These are phyloP conservation scores for Dermatemys mawii DNA, from an alignment of 2,113 vertebrate genomes.

Conservation along the genomic window DNA sequence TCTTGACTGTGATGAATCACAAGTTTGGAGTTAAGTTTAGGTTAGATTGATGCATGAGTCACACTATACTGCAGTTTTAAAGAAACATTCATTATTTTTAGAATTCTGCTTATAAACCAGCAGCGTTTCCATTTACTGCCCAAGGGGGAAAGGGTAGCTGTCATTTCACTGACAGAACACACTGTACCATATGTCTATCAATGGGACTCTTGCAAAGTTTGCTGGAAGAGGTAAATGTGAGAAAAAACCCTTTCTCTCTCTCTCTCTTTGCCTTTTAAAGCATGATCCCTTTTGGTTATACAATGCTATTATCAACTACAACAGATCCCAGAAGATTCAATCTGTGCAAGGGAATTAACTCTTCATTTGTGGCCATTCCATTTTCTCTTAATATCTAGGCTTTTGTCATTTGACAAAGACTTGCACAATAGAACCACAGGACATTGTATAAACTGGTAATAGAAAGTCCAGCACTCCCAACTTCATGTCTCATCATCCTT, in stretches of 20 bases:
- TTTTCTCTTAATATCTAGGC: fast-evolving
- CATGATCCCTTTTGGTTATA: not conserved
- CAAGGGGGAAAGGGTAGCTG: constrained; percentile 67
- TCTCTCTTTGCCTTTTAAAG: not conserved
- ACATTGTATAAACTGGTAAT: not conserved
- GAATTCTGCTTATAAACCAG: constrained; percentile 49
- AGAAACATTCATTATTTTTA: constrained; percentile 62
- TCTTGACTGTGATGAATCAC: constrained; percentile 6
- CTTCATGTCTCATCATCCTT: not conserved
- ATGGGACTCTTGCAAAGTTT: constrained; percentile 29
- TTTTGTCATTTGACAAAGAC: not conserved
- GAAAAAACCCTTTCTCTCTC: not conserved
- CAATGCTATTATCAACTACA: not conserved
- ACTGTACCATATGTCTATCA: constrained; percentile 15
- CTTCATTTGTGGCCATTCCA: not conserved
- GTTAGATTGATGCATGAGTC: constrained; percentile 66
- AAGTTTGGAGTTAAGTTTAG: constrained; percentile 27
- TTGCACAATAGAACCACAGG: not conserved
- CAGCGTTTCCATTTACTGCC: constrained; percentile 54
- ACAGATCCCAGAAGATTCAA: not conserved
- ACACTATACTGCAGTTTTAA: constrained; percentile 37
- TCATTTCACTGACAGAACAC: constrained; percentile 45
- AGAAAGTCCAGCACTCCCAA: not conserved
- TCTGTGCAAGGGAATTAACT: not conserved
- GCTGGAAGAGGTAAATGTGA: constrained; percentile 26